Conservation (phyloP, 2,797 vertebrate genomes). For the Phrynocephalus forsythii region DNA sequence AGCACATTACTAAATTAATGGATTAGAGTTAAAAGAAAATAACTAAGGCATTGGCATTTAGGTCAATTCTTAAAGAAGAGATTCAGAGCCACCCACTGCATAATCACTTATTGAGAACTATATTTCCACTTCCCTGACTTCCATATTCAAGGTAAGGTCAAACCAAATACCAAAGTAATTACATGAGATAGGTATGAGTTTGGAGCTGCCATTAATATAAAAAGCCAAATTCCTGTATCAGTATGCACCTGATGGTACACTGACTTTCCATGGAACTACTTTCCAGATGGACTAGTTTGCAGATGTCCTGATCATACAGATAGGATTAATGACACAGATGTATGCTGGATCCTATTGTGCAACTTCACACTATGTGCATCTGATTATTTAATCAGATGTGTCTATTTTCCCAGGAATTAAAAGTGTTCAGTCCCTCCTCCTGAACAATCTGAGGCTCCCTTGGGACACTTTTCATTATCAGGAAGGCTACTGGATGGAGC, state of each 20-base stretch:
- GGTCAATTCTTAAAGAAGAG: neutral
- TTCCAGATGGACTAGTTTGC: neutral
- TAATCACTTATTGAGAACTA: neutral
- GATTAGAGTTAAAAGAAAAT: constrained; percentile 18
- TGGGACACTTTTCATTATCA: too few species aligned
- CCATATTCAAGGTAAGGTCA: neutral
- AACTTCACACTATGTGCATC: too few species aligned
- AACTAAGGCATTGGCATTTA: neutral
- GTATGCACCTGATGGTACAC: neutral
- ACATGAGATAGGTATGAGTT: neutral
- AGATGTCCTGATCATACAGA: neutral
- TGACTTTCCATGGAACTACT: neutral
- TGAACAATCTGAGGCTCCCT: too few species aligned
- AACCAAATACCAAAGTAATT: neutral
- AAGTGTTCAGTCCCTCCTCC: too few species aligned
- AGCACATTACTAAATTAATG: constrained; percentile 15
- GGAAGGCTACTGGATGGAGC: too few species aligned
- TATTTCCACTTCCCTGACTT: neutral
- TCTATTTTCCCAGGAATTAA: too few species aligned
- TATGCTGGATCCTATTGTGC: too few species aligned
- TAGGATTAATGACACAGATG: neutral
- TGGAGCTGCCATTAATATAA: neutral
- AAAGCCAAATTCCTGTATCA: neutral
- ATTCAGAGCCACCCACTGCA: neutral
- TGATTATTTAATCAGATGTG: too few species aligned